A percentile compares a stretch with the other conserved stretches of the same genome.
phyloP scores from a whole-genome alignment of 2,113 vertebrate species.

The Phoxinus phoxinus region DNA sequence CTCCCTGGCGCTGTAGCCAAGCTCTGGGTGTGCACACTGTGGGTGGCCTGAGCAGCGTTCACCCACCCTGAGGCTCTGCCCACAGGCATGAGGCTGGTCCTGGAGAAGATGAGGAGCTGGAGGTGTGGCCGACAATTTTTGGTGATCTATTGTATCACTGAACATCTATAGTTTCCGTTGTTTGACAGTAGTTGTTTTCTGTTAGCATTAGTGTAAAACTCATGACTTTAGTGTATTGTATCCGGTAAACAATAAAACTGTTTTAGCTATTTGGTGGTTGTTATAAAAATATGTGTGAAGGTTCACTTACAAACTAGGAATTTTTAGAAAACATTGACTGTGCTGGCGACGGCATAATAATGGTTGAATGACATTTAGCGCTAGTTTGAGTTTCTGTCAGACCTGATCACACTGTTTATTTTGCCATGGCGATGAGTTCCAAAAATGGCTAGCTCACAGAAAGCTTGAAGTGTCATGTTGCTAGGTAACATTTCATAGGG shows the following conservation, averaged over 20 bases:
- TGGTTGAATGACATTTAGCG: conserved; percentile 42
- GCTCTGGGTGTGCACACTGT: conserved; percentile 50
- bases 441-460: conserved; percentile 22
- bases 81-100: conserved; percentile 25
- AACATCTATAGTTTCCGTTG: background rate
- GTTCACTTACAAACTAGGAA: background rate
- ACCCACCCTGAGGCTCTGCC: conserved; percentile 51
- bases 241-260: background rate
- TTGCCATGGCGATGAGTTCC: conserved; percentile 30
- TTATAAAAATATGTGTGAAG: background rate
- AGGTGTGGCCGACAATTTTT: background rate
- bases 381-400: conserved; percentile 21
- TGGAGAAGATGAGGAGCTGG: conserved; percentile 16
- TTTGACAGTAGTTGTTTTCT: conserved; percentile 15
- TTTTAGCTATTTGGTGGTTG: background rate
- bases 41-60: conserved; percentile 48
- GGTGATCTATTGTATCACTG: background rate
- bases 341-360: background rate
- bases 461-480: conserved; percentile 50
- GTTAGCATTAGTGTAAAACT: conserved; percentile 6
- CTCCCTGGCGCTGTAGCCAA: conserved; percentile 64
- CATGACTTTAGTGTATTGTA: background rate
- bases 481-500: conserved; percentile 48
- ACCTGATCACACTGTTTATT: conserved; percentile 34
- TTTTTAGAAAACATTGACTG: background rate